Percentiles rank a stretch among this genome's conserved stretches.
Conservation (phyloP, 2,888 invertebrate genomes). For the Mechanitis messenoides region DNA sequence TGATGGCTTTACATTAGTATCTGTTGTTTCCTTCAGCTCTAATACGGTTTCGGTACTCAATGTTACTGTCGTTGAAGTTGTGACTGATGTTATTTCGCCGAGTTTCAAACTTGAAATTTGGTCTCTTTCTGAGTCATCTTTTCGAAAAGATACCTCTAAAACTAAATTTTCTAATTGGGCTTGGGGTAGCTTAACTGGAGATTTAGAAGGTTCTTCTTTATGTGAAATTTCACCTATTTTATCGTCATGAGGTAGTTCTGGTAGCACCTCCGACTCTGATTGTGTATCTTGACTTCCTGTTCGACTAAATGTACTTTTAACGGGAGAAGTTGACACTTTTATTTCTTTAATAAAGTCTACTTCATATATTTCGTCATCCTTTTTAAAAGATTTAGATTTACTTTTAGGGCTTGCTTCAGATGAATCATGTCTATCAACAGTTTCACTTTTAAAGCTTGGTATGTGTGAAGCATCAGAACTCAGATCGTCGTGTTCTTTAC, state of each 20-base stretch:
- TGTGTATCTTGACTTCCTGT: slow-evolving; percentile 76
- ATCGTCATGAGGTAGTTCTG: slow-evolving; percentile 69
- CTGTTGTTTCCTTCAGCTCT: slow-evolving; percentile 47
- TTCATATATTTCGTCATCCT: slow-evolving; percentile 70
- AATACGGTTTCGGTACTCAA: slow-evolving; percentile 47
- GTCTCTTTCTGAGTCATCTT: slow-evolving; percentile 27
- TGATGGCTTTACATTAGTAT: slow-evolving; percentile 42
- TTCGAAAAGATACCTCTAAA: slow-evolving; percentile 66
- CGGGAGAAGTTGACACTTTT: slow-evolving; percentile 70
- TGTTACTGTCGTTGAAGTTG: slow-evolving; percentile 40
- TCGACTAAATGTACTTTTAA: slow-evolving; percentile 70
- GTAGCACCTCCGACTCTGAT: slow-evolving; percentile 73
- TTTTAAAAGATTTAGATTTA: slow-evolving; percentile 69
- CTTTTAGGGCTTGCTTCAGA: slow-evolving; percentile 66
- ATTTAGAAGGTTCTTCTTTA: slow-evolving; percentile 53
- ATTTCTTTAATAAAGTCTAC: slow-evolving; percentile 74
- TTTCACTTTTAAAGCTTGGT: slow-evolving; percentile 66
- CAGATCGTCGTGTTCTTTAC: slow-evolving; percentile 68
- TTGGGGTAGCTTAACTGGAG: slow-evolving; percentile 66
- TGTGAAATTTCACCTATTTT: slow-evolving; percentile 60
- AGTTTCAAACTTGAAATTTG: slow-evolving; percentile 10
- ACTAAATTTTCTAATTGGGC: slow-evolving; percentile 68
- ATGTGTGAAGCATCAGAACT: slow-evolving; percentile 71
- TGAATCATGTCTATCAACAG: slow-evolving; percentile 57
- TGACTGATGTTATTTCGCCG: slow-evolving; percentile 29